A percentile compares a stretch with the other conserved stretches of the same genome.
Conservation (phyloP, 2,797 vertebrate species). For the Stomatorhinus walkeri region DNA sequence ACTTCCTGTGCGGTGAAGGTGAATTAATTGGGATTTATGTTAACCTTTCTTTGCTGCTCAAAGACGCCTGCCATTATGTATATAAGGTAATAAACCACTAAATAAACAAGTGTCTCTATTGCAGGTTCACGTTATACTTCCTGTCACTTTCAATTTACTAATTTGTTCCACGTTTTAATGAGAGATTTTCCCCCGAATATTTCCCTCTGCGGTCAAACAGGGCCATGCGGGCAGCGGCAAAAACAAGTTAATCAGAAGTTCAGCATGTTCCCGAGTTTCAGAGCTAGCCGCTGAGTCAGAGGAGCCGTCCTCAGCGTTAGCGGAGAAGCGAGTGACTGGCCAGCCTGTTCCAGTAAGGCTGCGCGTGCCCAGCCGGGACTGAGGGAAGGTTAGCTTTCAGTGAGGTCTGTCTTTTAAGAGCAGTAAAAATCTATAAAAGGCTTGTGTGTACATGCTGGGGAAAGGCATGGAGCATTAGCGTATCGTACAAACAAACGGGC, state of each 20-base stretch:
- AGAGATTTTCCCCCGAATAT: neutral
- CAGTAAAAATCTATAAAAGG: neutral
- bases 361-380: neutral
- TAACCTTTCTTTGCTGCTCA: neutral
- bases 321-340: neutral
- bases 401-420: neutral
- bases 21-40: neutral
- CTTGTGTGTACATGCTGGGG: neutral
- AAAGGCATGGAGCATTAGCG: neutral
- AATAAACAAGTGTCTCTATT: neutral
- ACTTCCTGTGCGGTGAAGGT: neutral
- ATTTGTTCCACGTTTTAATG: neutral
- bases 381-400: neutral
- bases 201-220: neutral
- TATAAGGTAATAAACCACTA: neutral
- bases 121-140: neutral
- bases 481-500: neutral
- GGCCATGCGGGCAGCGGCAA: neutral
- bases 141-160: neutral
- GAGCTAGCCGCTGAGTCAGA: neutral
- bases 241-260: neutral
- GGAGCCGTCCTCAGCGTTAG: neutral
- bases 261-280: neutral
- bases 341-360: neutral
- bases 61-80: neutral